Evolutionary conservation across 2,888 invertebrate genomes (phyloP).

Genomic region (Chrysolina oricalcia): DNA sequence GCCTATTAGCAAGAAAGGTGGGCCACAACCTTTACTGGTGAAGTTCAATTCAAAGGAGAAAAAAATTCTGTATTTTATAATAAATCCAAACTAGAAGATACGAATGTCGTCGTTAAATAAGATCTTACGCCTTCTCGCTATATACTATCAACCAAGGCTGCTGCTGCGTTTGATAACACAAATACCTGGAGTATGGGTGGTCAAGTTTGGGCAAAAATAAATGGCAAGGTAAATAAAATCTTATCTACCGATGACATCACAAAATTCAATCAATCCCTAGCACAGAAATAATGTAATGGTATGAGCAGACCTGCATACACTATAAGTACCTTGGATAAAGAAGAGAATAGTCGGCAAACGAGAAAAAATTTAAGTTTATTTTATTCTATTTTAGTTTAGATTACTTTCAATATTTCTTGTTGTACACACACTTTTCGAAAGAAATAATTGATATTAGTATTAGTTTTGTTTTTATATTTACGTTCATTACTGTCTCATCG

Average conservation of each 20-base stretch:
- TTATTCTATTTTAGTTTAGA: not conserved
- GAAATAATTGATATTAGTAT: not conserved
- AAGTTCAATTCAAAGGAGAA: slow-evolving; percentile 13
- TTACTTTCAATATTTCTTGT: too few species aligned
- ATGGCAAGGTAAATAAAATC: slow-evolving; percentile 29
- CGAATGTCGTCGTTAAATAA: slow-evolving; percentile 15
- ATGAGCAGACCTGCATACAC: slow-evolving; percentile 6
- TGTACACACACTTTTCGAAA: too few species aligned
- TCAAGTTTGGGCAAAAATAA: slow-evolving; percentile 21
- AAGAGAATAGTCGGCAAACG: not conserved
- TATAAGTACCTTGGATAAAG: slow-evolving; percentile 5
- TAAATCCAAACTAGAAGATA: slow-evolving; percentile 17
- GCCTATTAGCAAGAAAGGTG: slow-evolving; percentile 22
- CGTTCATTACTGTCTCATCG: too few species aligned
- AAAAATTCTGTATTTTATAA: slow-evolving; percentile 28
- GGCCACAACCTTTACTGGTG: slow-evolving; percentile 15
- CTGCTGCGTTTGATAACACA: slow-evolving; percentile 19
- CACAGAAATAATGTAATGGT: slow-evolving; percentile 21
- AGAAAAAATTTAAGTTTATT: slow-evolving; percentile 1
- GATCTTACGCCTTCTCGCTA: slow-evolving; percentile 19
- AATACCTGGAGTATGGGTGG: slow-evolving; percentile 24
- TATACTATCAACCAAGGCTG: slow-evolving; percentile 12
- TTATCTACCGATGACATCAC: slow-evolving; percentile 23
- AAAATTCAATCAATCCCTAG: slow-evolving; percentile 19
- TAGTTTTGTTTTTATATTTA: not conserved